These are phyloP conservation scores for Calidris pugnax DNA, from an alignment of 2,113 vertebrate species.

Conservation along the genomic window DNA sequence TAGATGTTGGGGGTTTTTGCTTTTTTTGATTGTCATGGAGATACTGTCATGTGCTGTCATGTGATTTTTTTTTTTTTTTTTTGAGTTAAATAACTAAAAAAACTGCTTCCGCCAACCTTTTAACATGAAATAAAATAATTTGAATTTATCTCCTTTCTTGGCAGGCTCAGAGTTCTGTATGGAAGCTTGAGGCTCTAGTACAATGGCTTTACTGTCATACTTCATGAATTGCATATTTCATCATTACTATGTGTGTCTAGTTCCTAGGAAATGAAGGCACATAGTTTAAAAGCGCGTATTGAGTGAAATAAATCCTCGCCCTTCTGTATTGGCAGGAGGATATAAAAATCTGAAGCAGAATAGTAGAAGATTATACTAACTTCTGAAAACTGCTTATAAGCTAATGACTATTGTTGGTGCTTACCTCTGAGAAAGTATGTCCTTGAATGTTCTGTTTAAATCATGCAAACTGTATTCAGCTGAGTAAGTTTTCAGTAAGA, in stretches of 20 bases:
- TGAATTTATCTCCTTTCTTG: neutral
- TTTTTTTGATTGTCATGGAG: neutral
- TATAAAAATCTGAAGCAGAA: neutral
- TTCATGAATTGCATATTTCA: neutral
- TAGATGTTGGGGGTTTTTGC: fast-evolving
- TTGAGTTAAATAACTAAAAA: neutral
- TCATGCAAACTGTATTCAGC: neutral
- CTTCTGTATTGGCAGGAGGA: neutral
- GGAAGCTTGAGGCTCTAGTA: neutral
- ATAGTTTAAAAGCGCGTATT: neutral
- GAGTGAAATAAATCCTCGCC: neutral
- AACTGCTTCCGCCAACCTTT: neutral
- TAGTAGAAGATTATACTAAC: neutral
- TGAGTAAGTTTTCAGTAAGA: neutral
- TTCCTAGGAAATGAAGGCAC: neutral
- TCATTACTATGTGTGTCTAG: neutral
- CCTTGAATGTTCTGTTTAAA: neutral
- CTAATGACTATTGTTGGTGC: neutral
- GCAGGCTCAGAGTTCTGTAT: neutral
- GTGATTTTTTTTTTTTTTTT: too few relatives aligned
- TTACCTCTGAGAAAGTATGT: neutral
- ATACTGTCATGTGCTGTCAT: neutral
- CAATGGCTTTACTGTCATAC: neutral
- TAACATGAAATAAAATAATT: neutral
- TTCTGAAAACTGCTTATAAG: neutral